Evolutionary conservation across 1,140 invertebrate genomes (phyloP).

Genomic region (Luehdorfia chinensis): DNA sequence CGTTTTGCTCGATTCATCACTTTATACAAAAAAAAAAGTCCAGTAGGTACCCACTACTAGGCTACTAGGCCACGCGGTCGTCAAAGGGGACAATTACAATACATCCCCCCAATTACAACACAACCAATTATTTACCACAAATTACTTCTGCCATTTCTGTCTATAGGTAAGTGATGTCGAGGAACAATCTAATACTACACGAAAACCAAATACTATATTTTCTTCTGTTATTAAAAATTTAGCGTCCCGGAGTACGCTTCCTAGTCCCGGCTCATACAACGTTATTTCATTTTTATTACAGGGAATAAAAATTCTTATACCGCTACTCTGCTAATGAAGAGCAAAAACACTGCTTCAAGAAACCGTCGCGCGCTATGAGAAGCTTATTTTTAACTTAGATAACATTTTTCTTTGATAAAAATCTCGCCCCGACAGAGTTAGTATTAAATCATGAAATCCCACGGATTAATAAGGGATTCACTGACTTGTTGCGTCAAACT

Average conservation of each 20-base stretch:
- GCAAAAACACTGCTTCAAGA: neutral
- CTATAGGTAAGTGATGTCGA: no score
- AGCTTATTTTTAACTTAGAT: conserved; percentile 4
- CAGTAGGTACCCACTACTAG: no score
- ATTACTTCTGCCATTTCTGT: no score
- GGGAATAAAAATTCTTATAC: conserved; percentile 5
- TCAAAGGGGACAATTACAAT: no score
- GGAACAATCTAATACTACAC: no score
- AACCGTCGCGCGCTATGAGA: neutral
- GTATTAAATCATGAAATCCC: conserved; percentile 2
- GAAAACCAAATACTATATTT: neutral
- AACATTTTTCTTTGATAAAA: neutral
- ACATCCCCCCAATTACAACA: no score
- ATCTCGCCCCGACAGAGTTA: neutral
- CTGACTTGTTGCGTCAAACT: conserved; percentile 13
- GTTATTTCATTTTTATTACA: conserved; percentile 11
- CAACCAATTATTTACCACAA: no score
- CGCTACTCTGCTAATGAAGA: neutral
- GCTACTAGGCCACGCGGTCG: no score
- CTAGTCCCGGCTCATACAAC: neutral
- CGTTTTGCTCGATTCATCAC: no score
- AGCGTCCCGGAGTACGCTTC: neutral
- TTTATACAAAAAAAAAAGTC: no score
- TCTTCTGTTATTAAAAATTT: neutral
- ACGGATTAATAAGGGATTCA: conserved; percentile 2